These are phyloP conservation scores for Macrobrachium nipponense DNA, from an alignment of 1,140 invertebrate genomes.

Conservation along the genomic window DNA sequence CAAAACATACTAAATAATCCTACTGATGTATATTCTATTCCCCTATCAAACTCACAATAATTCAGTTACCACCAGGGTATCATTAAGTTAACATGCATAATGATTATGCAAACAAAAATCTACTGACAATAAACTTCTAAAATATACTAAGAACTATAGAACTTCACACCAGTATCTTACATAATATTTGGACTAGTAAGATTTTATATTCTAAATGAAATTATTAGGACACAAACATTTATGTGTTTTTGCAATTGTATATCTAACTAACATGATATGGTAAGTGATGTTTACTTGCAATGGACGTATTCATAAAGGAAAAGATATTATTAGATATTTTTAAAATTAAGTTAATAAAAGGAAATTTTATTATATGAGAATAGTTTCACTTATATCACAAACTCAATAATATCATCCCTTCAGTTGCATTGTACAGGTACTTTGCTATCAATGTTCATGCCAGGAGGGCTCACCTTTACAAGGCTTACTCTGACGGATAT, in stretches of 20 bases:
- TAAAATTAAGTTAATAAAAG: no score
- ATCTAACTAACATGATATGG: no score
- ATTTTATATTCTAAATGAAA: conserved; percentile 4
- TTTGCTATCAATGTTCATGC: conserved; percentile 19
- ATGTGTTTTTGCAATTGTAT: no score
- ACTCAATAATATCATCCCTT: no score
- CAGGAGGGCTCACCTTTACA: conserved; percentile 15
- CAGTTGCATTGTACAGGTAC: not conserved
- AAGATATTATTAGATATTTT: no score
- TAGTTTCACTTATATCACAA: no score
- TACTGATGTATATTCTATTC: not conserved
- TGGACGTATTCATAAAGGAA: no score
- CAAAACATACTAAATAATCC: conserved; percentile 24
- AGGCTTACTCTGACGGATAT: conserved; percentile 32
- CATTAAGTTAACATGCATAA: conserved; percentile 21
- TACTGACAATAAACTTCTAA: conserved; percentile 32
- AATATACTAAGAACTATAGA: conserved; percentile 24
- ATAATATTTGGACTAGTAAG: conserved; percentile 51
- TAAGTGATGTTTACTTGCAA: no score
- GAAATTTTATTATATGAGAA: no score
- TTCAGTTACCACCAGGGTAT: conserved; percentile 43
- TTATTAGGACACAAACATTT: no score
- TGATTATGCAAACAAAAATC: conserved; percentile 27
- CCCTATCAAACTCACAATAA: not conserved
- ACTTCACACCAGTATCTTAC: conserved; percentile 39